These are phyloP conservation scores for Leptopilina myrica DNA, from an alignment of 2,888 invertebrate species.

Conservation along the genomic window DNA sequence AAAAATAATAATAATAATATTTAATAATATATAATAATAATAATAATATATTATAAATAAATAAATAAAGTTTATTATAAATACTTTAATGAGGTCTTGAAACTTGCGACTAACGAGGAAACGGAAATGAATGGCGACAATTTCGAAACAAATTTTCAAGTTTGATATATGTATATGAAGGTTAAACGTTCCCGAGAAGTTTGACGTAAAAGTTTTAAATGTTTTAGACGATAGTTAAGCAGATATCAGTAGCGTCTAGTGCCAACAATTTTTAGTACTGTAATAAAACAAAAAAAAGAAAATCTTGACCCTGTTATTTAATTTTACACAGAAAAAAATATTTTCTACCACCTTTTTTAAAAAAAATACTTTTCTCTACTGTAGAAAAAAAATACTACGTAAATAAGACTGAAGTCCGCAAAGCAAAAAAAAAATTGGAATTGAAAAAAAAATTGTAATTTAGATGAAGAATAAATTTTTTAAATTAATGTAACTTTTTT, in stretches of 20 bases:
- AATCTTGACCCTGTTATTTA: no score
- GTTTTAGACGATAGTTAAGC: conserved; percentile 28
- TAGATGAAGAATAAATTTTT: no score
- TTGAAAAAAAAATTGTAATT: no score
- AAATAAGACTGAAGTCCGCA: no score
- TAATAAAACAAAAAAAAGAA: no score
- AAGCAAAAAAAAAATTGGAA: no score
- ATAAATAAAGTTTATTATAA: neutral
- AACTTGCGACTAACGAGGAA: conserved; percentile 11
- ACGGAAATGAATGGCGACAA: conserved; percentile 21
- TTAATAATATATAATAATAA: no score
- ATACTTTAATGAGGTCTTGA: neutral
- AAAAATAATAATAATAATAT: no score
- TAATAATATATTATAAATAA: neutral
- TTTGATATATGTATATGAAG: conserved; percentile 21
- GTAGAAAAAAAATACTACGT: no score
- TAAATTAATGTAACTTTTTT: no score
- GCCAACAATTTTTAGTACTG: neutral
- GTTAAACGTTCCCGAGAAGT: conserved; percentile 29
- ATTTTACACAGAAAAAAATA: neutral
- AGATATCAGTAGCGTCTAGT: conserved; percentile 31
- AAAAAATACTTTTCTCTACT: no score
- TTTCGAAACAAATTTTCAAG: conserved; percentile 10
- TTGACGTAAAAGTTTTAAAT: conserved; percentile 34
- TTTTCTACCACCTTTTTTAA: no score